These are phyloP conservation scores for Nomada flava DNA, from an alignment of 2,888 invertebrate species.

Conservation along the genomic window DNA sequence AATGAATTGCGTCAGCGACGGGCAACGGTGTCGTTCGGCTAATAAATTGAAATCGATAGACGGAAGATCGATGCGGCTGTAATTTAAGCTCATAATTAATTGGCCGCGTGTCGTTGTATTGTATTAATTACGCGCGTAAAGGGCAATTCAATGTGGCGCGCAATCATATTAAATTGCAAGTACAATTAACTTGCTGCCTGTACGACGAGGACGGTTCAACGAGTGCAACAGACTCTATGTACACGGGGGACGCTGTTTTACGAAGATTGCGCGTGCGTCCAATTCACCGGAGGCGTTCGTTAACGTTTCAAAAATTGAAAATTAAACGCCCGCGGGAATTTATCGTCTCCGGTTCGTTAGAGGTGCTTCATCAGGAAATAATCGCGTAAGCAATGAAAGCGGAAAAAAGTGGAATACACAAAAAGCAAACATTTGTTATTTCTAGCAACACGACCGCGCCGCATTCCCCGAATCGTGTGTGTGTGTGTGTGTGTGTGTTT, in stretches of 20 bases:
- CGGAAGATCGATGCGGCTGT: background rate
- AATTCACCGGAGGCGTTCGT: constrained; percentile 30
- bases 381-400: constrained; percentile 5
- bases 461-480: background rate
- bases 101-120: too few species aligned
- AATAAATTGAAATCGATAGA: background rate
- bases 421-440: constrained; percentile 32
- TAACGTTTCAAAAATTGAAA: constrained; percentile 53
- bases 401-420: constrained; percentile 1
- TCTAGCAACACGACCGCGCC: background rate
- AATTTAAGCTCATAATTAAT: constrained; percentile 11
- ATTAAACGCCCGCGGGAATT: constrained; percentile 34
- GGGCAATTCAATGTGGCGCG: background rate
- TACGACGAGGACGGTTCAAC: background rate
- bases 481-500: background rate
- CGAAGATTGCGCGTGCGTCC: constrained; percentile 29
- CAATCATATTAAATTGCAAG: background rate
- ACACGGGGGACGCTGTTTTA: constrained; percentile 30
- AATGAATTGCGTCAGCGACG: too few species aligned
- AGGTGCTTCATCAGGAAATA: constrained; percentile 38
- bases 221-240: background rate
- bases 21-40: background rate
- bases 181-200: background rate
- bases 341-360: constrained; percentile 43
- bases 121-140: background rate